Conservation (phyloP, 2,113 vertebrate species). For the Plotosus lineatus region DNA sequence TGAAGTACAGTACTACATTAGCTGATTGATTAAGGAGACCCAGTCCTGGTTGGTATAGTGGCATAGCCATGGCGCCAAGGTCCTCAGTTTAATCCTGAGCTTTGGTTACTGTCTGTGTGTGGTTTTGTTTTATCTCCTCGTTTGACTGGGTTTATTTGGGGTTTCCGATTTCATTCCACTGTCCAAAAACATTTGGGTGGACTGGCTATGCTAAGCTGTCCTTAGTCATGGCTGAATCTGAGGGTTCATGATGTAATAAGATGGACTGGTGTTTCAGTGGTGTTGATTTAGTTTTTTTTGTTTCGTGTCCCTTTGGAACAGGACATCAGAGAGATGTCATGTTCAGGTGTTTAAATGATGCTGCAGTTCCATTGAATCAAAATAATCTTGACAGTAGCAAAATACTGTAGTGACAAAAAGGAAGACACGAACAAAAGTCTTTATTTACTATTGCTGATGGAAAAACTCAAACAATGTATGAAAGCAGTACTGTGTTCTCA, state of each 20-base stretch:
- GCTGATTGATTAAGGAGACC: not conserved
- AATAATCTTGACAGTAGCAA: not conserved
- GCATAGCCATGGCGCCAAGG: not conserved
- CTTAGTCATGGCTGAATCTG: not conserved
- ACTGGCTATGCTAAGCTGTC: not conserved
- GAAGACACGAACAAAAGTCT: not conserved
- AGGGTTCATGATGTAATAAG: not conserved
- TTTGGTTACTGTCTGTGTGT: not conserved
- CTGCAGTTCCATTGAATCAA: not conserved
- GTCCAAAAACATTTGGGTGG: not conserved
- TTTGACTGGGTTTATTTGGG: not conserved
- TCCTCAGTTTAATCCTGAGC: not conserved
- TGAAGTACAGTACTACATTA: not conserved
- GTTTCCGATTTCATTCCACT: not conserved
- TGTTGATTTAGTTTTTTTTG: not conserved
- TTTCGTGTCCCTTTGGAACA: not conserved
- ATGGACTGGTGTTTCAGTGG: not conserved
- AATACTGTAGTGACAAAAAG: not conserved
- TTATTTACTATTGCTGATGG: not conserved
- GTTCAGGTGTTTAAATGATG: not conserved
- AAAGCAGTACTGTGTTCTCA: not conserved
- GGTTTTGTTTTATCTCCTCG: not conserved
- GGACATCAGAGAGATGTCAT: not conserved
- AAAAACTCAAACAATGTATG: not conserved
- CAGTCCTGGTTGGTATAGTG: not conserved